Percentiles rank a stretch among this genome's conserved stretches.
Conservation (phyloP, 2,113 vertebrate genomes). For the Pedetes capensis region DNA sequence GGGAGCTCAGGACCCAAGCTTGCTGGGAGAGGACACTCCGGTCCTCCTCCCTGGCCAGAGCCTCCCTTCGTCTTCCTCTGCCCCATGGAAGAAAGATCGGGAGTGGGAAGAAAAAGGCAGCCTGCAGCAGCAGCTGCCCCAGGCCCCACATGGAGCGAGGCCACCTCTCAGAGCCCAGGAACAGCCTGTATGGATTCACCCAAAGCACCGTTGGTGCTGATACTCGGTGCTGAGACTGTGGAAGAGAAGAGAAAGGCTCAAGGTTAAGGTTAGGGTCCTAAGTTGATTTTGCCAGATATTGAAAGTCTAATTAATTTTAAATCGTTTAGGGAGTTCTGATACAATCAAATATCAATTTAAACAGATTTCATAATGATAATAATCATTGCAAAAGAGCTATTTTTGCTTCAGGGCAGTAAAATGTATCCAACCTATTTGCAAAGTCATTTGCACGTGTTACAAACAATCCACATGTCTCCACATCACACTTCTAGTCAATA, state of each 20-base stretch:
- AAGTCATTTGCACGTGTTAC: not conserved
- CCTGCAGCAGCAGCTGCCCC: too few species aligned
- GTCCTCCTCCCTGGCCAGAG: not conserved
- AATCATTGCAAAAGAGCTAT: not conserved
- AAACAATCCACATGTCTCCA: accelerated
- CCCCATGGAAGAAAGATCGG: not conserved
- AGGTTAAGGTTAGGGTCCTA: not conserved
- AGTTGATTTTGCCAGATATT: not conserved
- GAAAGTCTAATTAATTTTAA: not conserved
- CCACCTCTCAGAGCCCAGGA: too few species aligned
- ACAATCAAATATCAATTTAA: not conserved
- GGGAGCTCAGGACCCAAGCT: not conserved
- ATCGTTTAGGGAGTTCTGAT: not conserved
- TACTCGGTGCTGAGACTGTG: not conserved
- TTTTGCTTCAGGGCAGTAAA: not conserved
- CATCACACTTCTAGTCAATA: not conserved
- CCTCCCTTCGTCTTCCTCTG: not conserved
- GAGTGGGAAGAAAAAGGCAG: too few species aligned
- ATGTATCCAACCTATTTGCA: not conserved
- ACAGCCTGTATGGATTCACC: too few species aligned
- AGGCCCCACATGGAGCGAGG: too few species aligned
- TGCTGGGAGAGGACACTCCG: too few species aligned
- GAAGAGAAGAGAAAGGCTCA: not conserved
- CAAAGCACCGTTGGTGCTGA: accelerated
- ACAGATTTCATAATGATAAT: not conserved